Evolutionary conservation across 2,888 invertebrate species (phyloP), one percentile per base, ranked within the genome.

Genomic region (Terebella lapidaria): DNA sequence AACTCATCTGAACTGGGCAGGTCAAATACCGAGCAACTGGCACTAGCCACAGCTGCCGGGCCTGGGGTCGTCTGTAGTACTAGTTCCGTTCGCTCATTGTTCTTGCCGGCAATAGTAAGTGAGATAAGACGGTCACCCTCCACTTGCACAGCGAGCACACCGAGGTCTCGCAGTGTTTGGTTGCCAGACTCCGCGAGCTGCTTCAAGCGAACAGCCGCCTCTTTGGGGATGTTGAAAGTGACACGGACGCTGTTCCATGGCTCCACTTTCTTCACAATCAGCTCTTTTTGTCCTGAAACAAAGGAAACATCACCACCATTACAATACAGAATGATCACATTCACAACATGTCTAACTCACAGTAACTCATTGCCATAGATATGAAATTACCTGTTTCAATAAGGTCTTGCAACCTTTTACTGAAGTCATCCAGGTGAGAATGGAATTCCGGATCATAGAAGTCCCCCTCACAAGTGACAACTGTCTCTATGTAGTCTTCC

Each of bases 241-340:
- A 96, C 94, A 83, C 93, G 89, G 75, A 96, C 95, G 74, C 94
- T 92, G 85, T 94, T 94, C 94, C 94, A 96, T 86, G 95, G 95
- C 87, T 95, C 95, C 84, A 94, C 87, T 82, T 89, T 89, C 77
- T 86, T 85, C 71, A 89, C 85, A 74, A 92, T 86, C 81, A 92
- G 85, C 81, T 86, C 84, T 70, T 84, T 83, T 69, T 83, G 72
- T 61, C 75, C 79, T 80, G 72, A 27, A 74, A 72, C 59, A 56
- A 59, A 63, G 53, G 54, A 61, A 42, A 35, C 15, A 20, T 55
- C 5, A 49, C 64, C 4, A 60, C 26, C 29, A 35, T n/a, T n/a
- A n/a, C n/a, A n/a, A n/a, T n/a, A n/a, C n/a, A n/a, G n/a, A 53
- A 42, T 22, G 20, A n/a, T 56, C 20, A 57, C 24, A 55, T 55